Evolutionary conservation across 92 coral and sea anemone species (phyloP).

Genomic region (Ricordea florida): DNA sequence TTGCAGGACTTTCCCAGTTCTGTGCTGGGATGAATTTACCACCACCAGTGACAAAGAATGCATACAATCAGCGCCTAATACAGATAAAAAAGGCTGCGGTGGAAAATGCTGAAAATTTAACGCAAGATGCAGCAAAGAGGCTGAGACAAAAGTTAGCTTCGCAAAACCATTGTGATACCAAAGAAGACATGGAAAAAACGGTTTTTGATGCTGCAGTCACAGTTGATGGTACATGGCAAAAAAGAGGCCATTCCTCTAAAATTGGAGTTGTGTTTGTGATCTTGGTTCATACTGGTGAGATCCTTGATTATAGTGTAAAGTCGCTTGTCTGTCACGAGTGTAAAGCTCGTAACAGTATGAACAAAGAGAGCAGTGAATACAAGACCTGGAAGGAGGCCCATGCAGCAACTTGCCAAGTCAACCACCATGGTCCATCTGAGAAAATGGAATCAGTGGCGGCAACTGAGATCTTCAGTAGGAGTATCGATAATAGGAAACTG

Average conservation of each 20-base stretch:
- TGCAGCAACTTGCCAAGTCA: slow-evolving; percentile 43
- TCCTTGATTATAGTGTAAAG: slow-evolving; percentile 66
- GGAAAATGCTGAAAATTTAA: slow-evolving; percentile 47
- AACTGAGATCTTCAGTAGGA: slow-evolving; percentile 54
- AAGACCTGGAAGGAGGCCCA: slow-evolving; percentile 43
- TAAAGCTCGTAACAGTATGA: slow-evolving; percentile 22
- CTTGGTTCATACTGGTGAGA: slow-evolving; percentile 59
- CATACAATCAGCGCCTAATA: slow-evolving; percentile 60
- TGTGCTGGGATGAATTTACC: slow-evolving; percentile 69
- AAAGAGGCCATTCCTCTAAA: slow-evolving; percentile 69
- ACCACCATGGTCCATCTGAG: slow-evolving; percentile 62
- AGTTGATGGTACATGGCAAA: slow-evolving; percentile 75
- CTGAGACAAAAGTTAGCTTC: slow-evolving; percentile 20
- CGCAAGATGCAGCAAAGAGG: slow-evolving; percentile 62
- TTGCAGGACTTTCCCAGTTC: slow-evolving; percentile 41
- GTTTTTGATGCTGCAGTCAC: slow-evolving; percentile 39
- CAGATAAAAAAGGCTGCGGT: slow-evolving; percentile 53
- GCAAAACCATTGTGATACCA: slow-evolving; percentile 23
- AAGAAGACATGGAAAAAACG: slow-evolving; percentile 7
- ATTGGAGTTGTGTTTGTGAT: slow-evolving; percentile 68
- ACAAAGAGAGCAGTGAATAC: slow-evolving; percentile 37
- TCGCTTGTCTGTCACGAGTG: slow-evolving; percentile 67
- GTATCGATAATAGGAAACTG: slow-evolving; percentile 43
- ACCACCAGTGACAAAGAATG: slow-evolving; percentile 63
- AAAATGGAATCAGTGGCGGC: slow-evolving; percentile 70